Conservation (phyloP, 2,888 invertebrate species). For the Itoplectis maculator region DNA sequence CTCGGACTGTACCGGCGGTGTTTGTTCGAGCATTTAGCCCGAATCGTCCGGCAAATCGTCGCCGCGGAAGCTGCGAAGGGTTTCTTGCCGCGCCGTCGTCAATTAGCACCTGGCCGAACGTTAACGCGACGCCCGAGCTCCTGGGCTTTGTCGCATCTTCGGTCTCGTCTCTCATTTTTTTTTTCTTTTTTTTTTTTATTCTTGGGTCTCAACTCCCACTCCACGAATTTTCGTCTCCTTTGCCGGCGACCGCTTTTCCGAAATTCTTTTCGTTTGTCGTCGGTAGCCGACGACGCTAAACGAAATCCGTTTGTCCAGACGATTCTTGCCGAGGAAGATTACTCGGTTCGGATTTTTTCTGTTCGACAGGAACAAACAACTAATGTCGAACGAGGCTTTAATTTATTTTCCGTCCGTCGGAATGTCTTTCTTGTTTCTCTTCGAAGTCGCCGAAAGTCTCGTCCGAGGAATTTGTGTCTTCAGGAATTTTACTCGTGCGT, state of each 20-base stretch:
- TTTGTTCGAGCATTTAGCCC: conserved; percentile 76
- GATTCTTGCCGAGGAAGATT: conserved; percentile 30
- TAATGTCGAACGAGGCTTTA: conserved; percentile 1
- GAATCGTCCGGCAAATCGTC: conserved; percentile 72
- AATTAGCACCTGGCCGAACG: conserved; percentile 79
- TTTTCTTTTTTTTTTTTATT: too few species aligned
- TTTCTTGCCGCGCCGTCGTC: conserved; percentile 70
- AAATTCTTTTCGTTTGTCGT: conserved; percentile 41
- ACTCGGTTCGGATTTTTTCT: conserved; percentile 3
- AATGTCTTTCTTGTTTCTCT: conserved; percentile 26
- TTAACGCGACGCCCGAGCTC: conserved; percentile 75
- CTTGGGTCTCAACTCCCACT: neutral
- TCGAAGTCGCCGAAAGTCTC: neutral
- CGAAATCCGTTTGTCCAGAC: conserved; percentile 65
- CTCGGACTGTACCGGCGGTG: conserved; percentile 47
- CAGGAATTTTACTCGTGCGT: neutral
- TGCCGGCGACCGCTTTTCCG: conserved; percentile 10
- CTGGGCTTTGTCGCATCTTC: conserved; percentile 73
- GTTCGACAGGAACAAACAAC: conserved; percentile 44
- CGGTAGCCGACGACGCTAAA: conserved; percentile 63
- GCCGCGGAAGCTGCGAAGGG: conserved; percentile 67
- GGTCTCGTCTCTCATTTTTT: conserved; percentile 40
- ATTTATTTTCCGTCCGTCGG: conserved; percentile 15
- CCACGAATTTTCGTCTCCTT: conserved; percentile 17
- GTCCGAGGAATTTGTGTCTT: neutral